Evolutionary conservation across 2,888 invertebrate genomes (phyloP), one percentile per base, ranked within the genome.

Genomic region (Nemotelus pantherinus): DNA sequence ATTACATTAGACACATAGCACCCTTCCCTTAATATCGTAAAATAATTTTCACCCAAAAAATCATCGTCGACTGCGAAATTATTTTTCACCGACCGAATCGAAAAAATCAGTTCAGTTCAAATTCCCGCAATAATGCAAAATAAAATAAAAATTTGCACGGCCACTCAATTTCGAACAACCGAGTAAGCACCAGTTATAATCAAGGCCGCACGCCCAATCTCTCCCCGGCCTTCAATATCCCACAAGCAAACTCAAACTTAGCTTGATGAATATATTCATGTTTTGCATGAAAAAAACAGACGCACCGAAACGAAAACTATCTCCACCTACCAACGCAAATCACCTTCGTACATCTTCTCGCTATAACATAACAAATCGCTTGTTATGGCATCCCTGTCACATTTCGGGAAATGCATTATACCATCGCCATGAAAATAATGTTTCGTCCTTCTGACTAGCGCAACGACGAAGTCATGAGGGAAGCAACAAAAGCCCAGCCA

Each of bases 371-470:
- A 79, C 80, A 76, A 82, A 81, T 82, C 80, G 78, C 80, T 81
- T 82, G 81, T 81, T 82, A 81, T 82, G 82, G 81, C 82, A 81
- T 80, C 79, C 78, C 79, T 80, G 81, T 82, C 82, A 82, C 82
- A 82, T 77, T 79, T 79, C 48, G 57, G 60, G 60, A 81, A 82
- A 81, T 80, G 81, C 82, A 82, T 82, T 82, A 81, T 81, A 82
- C 48, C 74, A 70, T 80, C 68, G 79, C 81, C 81, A 80, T 82
- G 81, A 81, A 82, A 81, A 81, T 82, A 25, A 81, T 81, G 81
- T 81, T 79, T 74, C 48, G 25, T 25, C 55, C 57, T 58, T 58
- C 48, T 55, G 6, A 3, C 39, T 25, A 6, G 58, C 58, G 43
- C n/a, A 6, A 75, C 43, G 47, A 53, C 63, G 67, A 43, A 63